Percentiles rank a stretch among this genome's conserved stretches.
Conservation (phyloP, 2,113 vertebrate genomes). For the Sceloporus undulatus region DNA sequence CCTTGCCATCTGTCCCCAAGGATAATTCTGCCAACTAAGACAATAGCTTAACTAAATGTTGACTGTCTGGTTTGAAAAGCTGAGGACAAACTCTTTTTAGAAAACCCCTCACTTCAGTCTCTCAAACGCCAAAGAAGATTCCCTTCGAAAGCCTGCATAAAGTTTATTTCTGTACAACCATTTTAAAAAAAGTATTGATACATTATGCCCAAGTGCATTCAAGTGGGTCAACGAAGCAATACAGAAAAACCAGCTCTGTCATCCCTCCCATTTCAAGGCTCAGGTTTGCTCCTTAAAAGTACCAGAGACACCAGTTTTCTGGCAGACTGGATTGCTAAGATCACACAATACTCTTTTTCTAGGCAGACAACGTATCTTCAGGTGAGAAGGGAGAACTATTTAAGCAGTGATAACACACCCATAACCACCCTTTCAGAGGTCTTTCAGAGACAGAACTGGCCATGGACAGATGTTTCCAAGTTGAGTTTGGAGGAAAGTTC, state of each 20-base stretch:
- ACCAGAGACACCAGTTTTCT: background rate
- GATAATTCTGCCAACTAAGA: no score
- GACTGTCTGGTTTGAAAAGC: background rate
- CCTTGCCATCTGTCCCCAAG: no score
- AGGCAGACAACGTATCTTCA: background rate
- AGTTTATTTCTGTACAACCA: slow-evolving; percentile 28
- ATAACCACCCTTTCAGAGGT: no score
- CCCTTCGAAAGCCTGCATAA: background rate
- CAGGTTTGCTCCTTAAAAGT: no score
- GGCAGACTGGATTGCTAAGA: no score
- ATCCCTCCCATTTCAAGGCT: background rate
- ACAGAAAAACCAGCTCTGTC: no score
- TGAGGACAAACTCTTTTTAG: no score
- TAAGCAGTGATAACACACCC: background rate
- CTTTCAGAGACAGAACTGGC: background rate
- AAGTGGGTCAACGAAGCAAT: background rate
- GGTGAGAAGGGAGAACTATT: background rate
- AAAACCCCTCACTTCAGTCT: background rate
- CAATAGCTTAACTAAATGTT: background rate
- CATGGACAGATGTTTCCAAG: slow-evolving; percentile 53
- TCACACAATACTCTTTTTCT: background rate
- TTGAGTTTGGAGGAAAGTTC: slow-evolving; percentile 69
- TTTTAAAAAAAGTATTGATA: background rate
- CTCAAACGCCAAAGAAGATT: no score
- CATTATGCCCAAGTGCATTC: background rate